Evolutionary conservation across 2,113 vertebrate genomes (phyloP).

Genomic region (Silurus glanis): DNA sequence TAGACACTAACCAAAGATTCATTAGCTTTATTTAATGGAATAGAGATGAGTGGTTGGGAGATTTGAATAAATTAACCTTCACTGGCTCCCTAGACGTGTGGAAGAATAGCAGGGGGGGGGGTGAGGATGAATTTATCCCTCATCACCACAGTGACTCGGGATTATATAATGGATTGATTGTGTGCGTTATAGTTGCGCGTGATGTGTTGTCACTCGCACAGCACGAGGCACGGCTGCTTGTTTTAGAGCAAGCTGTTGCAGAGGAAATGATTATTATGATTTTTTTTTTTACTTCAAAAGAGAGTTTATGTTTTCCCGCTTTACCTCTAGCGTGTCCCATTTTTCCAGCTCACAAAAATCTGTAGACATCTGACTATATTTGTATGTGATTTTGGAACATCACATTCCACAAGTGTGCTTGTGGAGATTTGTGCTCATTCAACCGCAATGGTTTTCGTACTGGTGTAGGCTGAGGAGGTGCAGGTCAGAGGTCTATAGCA

Average conservation of each 20-base stretch:
- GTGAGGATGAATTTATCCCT: conserved; percentile 61
- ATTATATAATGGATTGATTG: conserved; percentile 69
- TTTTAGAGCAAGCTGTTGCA: background rate
- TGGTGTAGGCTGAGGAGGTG: too few species aligned
- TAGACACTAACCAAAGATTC: conserved; percentile 74
- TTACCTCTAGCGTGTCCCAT: too few species aligned
- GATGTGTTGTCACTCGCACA: conserved; percentile 41
- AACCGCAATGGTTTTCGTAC: too few species aligned
- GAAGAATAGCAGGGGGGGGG: conserved; percentile 58
- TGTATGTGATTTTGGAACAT: too few species aligned
- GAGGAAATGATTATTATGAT: conserved; percentile 9
- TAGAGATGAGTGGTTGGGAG: conserved; percentile 71
- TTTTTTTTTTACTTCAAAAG: background rate
- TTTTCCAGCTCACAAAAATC: too few species aligned
- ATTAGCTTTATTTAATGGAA: conserved; percentile 75
- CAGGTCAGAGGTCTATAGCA: too few species aligned
- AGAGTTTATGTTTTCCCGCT: background rate
- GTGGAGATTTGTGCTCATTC: too few species aligned
- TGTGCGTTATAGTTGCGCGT: conserved; percentile 59
- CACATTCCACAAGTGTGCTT: too few species aligned
- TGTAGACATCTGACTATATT: too few species aligned
- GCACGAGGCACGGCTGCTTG: background rate
- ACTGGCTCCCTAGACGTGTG: conserved; percentile 60
- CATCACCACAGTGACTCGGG: conserved; percentile 66
- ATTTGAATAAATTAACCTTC: conserved; percentile 82